phyloP scores from a whole-genome alignment of 2,113 vertebrate genomes.

The Caracal caracal region DNA sequence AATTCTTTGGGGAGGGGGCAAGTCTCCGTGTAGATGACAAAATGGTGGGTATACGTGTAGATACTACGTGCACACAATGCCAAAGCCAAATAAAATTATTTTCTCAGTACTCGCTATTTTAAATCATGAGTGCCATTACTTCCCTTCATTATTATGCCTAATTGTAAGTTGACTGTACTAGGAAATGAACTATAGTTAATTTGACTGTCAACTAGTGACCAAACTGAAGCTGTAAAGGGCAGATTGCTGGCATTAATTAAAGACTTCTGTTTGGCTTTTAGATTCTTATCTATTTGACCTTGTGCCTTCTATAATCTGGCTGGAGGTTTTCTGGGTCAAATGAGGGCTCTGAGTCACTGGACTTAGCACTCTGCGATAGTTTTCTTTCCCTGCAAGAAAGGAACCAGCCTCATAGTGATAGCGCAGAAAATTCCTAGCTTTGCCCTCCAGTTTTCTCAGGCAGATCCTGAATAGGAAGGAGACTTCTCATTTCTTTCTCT shows the following conservation, averaged over 20 bases:
- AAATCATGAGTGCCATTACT: constrained; percentile 24
- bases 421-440: not conserved
- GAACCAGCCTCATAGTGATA: not conserved
- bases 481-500: not conserved
- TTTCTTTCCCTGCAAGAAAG: not conserved
- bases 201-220: constrained; percentile 9
- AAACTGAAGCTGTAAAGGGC: constrained; percentile 28
- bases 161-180: constrained; percentile 54
- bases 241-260: constrained; percentile 62
- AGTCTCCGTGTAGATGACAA: not conserved
- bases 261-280: constrained; percentile 58
- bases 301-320: constrained; percentile 50
- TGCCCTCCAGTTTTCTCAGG: constrained; percentile 3
- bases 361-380: not conserved
- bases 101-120: constrained; percentile 31
- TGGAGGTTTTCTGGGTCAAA: constrained; percentile 59
- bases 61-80: not conserved
- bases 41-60: not conserved
- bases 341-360: not conserved
- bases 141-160: constrained; percentile 60
- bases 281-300: constrained; percentile 73
- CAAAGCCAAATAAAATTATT: constrained; percentile 14
- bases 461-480: not conserved
- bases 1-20: not conserved
- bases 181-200: constrained; percentile 67